These are phyloP conservation scores for Shargacucullia verbasci DNA, from an alignment of 2,888 invertebrate genomes.

Conservation along the genomic window DNA sequence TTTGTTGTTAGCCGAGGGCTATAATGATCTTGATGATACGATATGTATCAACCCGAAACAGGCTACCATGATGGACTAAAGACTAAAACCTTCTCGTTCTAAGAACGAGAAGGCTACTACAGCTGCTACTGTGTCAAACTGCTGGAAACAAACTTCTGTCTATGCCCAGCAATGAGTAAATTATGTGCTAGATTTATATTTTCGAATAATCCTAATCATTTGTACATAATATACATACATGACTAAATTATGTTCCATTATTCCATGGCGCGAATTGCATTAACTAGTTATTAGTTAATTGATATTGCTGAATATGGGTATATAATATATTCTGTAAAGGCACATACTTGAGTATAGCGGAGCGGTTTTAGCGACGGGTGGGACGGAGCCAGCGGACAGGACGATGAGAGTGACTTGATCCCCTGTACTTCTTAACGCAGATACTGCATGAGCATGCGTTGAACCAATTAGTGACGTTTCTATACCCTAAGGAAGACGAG, in stretches of 20 bases:
- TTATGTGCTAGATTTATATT: no score
- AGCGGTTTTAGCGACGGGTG: constrained; percentile 79
- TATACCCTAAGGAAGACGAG: constrained; percentile 72
- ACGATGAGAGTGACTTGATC: constrained; percentile 85
- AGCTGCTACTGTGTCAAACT: no score
- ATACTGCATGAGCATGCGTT: constrained; percentile 85
- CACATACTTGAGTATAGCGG: constrained; percentile 82
- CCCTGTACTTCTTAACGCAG: constrained; percentile 82
- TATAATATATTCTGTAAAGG: neutral
- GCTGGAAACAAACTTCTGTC: no score
- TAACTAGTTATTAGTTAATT: constrained; percentile 2
- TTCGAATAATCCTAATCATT: no score
- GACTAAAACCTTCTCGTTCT: no score
- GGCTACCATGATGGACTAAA: no score
- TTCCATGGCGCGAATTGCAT: neutral
- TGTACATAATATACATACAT: no score
- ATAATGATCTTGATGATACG: no score
- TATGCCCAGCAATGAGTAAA: no score
- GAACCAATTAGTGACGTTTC: constrained; percentile 85
- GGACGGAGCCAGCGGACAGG: constrained; percentile 80
- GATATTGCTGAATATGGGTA: neutral
- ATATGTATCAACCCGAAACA: no score
- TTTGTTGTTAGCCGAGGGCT: no score
- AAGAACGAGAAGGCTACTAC: no score
- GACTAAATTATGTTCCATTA: neutral